Percentiles rank a stretch among this genome's conserved stretches.
These are phyloP conservation scores for Nymphalis polychloros DNA, from an alignment of 2,888 invertebrate species.

Conservation along the genomic window DNA sequence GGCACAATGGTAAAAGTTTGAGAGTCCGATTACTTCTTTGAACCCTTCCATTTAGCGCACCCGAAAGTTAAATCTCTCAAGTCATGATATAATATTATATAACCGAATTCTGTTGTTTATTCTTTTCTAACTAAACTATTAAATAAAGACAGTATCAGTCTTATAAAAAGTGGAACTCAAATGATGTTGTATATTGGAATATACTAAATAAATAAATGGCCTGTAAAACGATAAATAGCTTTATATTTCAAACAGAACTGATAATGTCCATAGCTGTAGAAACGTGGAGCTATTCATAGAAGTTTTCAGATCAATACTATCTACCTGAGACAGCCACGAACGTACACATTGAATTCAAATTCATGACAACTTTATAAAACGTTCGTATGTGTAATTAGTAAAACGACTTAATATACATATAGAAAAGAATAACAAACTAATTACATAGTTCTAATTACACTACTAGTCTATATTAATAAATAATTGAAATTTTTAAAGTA, in stretches of 20 bases:
- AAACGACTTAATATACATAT: too few relatives aligned
- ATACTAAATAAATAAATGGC: neutral
- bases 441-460: too few relatives aligned
- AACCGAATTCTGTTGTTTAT: neutral
- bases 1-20: neutral
- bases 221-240: slow-evolving; percentile 4
- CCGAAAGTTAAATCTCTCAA: neutral
- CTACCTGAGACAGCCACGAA: slow-evolving; percentile 16
- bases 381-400: too few relatives aligned
- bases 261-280: slow-evolving; percentile 19
- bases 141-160: too few relatives aligned
- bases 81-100: neutral
- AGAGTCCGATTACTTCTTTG: neutral
- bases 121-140: neutral
- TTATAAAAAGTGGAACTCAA: neutral
- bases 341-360: slow-evolving; percentile 9
- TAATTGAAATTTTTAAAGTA: too few relatives aligned
- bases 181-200: neutral
- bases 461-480: too few relatives aligned
- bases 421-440: too few relatives aligned
- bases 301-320: slow-evolving; percentile 22
- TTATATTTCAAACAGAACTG: slow-evolving; percentile 11
- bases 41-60: neutral
- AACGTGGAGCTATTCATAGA: slow-evolving; percentile 25
- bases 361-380: neutral